phyloP scores from a whole-genome alignment of 2,888 invertebrate species.

The Leuctra nigra region DNA sequence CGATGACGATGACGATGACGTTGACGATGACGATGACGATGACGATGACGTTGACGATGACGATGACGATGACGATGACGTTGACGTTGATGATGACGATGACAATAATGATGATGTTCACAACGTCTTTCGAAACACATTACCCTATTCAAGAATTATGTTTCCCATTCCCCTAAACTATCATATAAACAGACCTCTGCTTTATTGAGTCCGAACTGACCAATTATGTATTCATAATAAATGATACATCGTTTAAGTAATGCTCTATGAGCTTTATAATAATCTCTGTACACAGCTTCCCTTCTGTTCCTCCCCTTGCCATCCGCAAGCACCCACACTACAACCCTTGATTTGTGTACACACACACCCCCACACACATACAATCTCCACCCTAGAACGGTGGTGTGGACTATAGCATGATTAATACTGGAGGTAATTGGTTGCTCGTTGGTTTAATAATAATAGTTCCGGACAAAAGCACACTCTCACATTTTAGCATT shows the following conservation, averaged over 20 bases:
- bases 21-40: background rate
- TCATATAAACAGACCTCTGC: too few species aligned
- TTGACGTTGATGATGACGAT: background rate
- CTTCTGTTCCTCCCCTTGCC: background rate
- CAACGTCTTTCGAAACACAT: background rate
- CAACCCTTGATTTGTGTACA: background rate
- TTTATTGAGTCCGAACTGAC: too few species aligned
- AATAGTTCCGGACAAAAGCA: too few species aligned
- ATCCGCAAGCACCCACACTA: background rate
- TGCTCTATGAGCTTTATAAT: slow-evolving; percentile 2
- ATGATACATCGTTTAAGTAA: background rate
- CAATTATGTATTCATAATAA: background rate
- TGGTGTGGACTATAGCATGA: background rate
- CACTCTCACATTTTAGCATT: too few species aligned
- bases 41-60: background rate
- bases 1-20: background rate
- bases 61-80: background rate
- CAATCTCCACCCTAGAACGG: background rate
- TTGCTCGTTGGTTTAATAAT: too few species aligned
- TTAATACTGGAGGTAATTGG: background rate
- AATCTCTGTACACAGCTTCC: slow-evolving; percentile 3
- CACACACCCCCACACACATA: background rate
- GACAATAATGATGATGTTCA: background rate
- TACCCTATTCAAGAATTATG: too few species aligned
- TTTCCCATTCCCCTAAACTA: too few species aligned